phyloP scores from a whole-genome alignment of 2,113 vertebrate species.

The Plecotus auritus region DNA sequence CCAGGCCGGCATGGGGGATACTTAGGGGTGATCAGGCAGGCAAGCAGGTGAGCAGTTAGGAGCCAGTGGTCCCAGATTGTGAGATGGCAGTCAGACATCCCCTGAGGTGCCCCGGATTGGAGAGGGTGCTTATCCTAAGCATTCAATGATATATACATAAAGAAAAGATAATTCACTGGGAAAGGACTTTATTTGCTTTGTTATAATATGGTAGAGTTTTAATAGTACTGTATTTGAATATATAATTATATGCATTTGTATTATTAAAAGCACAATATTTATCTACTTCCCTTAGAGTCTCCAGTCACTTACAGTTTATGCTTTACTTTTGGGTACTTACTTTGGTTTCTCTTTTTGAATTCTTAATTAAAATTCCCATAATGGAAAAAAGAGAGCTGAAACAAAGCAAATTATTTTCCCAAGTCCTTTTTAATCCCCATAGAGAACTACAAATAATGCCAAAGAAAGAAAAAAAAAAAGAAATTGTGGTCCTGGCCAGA shows the following conservation, averaged over 20 bases:
- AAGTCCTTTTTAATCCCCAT: background rate
- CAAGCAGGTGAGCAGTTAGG: no score
- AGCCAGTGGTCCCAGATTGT: no score
- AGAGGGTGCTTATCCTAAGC: no score
- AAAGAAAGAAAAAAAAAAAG: background rate
- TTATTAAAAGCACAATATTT: constrained; percentile 24
- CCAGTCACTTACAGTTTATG: background rate
- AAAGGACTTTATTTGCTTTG: constrained; percentile 47
- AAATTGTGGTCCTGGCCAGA: no score
- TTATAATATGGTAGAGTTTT: constrained; percentile 39
- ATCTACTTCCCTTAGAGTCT: background rate
- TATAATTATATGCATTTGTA: background rate
- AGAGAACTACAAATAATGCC: constrained; percentile 47
- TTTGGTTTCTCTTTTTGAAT: background rate
- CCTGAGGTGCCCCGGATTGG: no score
- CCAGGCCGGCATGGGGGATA: no score
- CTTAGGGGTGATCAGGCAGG: no score
- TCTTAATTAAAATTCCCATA: background rate
- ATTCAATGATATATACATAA: background rate
- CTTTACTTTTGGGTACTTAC: background rate
- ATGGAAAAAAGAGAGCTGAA: constrained; percentile 30
- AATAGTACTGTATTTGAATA: constrained; percentile 26
- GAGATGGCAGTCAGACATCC: no score
- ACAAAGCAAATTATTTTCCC: constrained; percentile 69
- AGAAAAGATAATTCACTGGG: background rate